Percentiles rank a stretch among this genome's conserved stretches.
Conservation (phyloP, 2,888 invertebrate genomes). For the Nasonia oneida region DNA sequence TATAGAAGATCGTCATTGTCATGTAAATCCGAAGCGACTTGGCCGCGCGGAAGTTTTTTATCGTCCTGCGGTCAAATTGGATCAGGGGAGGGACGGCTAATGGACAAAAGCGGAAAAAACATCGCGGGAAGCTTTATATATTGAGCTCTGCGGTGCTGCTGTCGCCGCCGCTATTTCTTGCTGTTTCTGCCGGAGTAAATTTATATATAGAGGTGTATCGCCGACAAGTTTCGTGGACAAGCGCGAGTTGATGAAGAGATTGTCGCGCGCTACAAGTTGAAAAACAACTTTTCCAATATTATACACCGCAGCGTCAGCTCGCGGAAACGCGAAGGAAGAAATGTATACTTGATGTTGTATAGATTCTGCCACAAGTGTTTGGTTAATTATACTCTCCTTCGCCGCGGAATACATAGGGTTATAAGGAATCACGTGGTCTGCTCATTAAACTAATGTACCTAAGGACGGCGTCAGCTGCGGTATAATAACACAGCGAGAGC, state of each 20-base stretch:
- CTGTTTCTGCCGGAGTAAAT: no score
- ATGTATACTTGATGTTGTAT: no score
- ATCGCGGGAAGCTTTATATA: background rate
- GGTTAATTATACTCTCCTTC: background rate
- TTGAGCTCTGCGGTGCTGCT: background rate
- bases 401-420: background rate
- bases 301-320: no score
- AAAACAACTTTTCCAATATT: no score
- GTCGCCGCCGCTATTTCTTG: background rate
- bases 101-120: slow-evolving; percentile 9
- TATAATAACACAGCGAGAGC: background rate
- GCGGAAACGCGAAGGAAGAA: no score
- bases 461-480: background rate
- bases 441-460: background rate
- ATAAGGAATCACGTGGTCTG: background rate
- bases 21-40: background rate
- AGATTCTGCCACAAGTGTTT: background rate
- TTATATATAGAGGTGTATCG: no score
- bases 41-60: background rate
- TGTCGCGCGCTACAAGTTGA: no score
- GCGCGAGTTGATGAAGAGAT: no score
- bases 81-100: background rate
- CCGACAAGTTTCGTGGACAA: no score
- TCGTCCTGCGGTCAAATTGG: background rate
- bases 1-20: background rate